Base-by-base conservation (phyloP, 1,140 invertebrate species). In the Melipona quadrifasciata region DNA sequence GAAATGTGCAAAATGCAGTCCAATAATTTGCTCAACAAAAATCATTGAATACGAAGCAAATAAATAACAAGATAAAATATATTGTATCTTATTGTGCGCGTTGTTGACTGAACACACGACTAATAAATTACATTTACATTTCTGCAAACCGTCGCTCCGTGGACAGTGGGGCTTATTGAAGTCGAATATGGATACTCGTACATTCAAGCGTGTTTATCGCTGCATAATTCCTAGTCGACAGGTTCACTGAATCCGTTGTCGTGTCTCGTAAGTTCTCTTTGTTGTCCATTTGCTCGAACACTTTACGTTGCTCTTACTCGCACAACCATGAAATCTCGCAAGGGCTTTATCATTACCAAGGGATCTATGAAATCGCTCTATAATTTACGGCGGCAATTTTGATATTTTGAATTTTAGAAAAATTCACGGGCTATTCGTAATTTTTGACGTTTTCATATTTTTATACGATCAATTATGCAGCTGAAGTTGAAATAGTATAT, bases 351-450 rank as follows among this genome's bases (percentile, higher is more conserved):
- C 2, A 4, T n/a, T 5, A 4, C 11, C 1, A 0, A 14, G 24
- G 1, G 0, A n/a, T 24, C 0, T 8, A 0, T 5, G 2, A 39
- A 0, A 12, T 11, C 24, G 11, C n/a, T 17, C 6, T 65, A 27
- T 27, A 65, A n/a, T 27, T 14, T 64, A 27, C 12, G n/a, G n/a
- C n/a, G 64, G 16, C 64, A 17, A 0, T 0, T 17, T 17, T 1
- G n/a, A 65, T 17, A 65, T 27, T 17, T 27, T 6, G n/a, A 64
- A 65, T 65, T 65, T 16, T 8, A 47, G n/a, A 65, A 17, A 61
- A n/a, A 14, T 61, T 4, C 21, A 47, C 39, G 8, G 39, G 6
- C 39, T 47, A 47, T 47, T 47, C 8, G 6, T 47, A 47, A 31
- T 31, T 31, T 31, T 2, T 31, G 2, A 31, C 2, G 31, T 47